Evolutionary conservation across 2,113 vertebrate genomes (phyloP).

Genomic region (Setophaga kirtlandii): DNA sequence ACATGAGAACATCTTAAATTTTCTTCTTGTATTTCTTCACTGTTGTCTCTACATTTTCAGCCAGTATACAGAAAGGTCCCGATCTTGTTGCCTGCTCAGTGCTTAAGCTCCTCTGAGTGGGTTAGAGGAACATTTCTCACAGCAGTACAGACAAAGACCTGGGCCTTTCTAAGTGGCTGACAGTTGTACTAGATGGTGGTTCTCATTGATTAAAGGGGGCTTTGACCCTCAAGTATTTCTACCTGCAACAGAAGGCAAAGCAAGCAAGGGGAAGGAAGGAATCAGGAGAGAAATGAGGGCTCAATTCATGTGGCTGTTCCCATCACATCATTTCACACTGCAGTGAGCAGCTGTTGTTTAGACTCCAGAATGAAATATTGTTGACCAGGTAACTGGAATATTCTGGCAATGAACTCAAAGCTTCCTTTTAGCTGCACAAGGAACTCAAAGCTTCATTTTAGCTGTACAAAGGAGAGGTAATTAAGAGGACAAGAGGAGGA

Average conservation of each 20-base stretch:
- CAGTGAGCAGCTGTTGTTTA: not conserved
- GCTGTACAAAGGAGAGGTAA: not conserved
- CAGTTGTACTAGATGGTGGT: not conserved
- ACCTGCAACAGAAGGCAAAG: not conserved
- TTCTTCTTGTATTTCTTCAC: not conserved
- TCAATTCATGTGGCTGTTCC: not conserved
- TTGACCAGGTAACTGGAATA: not conserved
- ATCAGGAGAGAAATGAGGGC: not conserved
- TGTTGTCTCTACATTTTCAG: not conserved
- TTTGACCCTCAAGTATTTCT: not conserved
- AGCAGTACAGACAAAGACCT: not conserved
- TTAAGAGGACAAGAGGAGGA: not conserved
- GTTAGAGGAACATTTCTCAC: not conserved
- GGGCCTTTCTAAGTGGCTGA: not conserved
- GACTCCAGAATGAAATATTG: not conserved
- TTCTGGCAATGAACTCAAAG: not conserved
- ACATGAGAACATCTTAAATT: not conserved
- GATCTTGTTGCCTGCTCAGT: not conserved
- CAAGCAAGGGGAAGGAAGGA: not conserved
- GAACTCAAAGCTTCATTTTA: not conserved
- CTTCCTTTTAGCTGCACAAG: not conserved
- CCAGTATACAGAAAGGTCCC: not conserved
- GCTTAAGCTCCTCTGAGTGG: not conserved
- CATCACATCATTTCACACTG: not conserved
- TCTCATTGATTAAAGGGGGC: not conserved